Base-by-base conservation (phyloP, 1,140 invertebrate genomes). In the Thaumatotibia leucotreta region DNA sequence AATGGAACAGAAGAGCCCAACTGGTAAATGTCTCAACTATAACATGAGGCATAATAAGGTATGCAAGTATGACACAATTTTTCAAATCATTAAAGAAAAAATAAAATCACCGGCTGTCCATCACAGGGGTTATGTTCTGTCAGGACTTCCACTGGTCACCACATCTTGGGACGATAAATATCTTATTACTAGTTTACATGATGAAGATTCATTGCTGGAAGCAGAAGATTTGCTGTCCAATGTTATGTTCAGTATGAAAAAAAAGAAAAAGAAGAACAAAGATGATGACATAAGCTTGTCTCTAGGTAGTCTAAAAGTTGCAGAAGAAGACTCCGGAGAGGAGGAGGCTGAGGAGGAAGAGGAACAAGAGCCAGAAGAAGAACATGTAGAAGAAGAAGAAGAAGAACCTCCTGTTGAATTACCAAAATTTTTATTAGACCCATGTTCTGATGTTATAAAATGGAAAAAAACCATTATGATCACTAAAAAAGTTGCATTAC, bases 71-170 rank as follows among this genome's bases (percentile, higher is more conserved):
- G 84, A 93, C 61, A 74, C 87, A 8, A 80, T 93, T 20, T 65
- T 92, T 33, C 73, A 85, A 70, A 74, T 93, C 11, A 76, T 94
- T 11, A 82, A 92, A 58, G 76, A 79, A 64, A 91, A 92, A 71
- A 66, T 93, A 2, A 74, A 89, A 68, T 89, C 86, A 20, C 79
- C 90, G 14, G 86, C 84, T n/a, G 80, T 92, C 20, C 74, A 83
- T 67, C 92, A 94, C 75, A 86, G 92, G 72, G 93, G 94, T 14
- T 94, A 92, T 83, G 84, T 94, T 5, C 74, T 94, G 64, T 92
- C 92, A 35, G 93, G 93, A 11, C 71, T 94, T 39, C 93, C 94
- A n/a, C 65, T 94, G 11, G 82, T 94, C 33, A 85, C 86, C 1
- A 88, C 88, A 49, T 76, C 79, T 66, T 69, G 71, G 67, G 71